Conservation (phyloP, 2,113 vertebrate species). For the Naja naja region DNA sequence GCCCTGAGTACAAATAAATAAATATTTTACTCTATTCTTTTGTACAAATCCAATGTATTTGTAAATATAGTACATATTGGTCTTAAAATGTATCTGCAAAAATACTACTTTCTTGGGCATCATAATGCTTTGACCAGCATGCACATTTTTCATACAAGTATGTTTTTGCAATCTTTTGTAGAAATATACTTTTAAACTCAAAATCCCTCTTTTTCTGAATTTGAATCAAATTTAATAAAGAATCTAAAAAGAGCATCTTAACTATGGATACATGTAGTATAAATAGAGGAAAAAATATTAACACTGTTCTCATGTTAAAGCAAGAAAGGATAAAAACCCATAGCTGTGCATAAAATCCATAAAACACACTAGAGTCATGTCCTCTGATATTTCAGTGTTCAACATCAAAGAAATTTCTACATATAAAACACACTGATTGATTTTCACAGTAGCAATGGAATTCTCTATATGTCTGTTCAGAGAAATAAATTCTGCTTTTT, state of each 20-base stretch:
- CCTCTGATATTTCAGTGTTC: neutral
- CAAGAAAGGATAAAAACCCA: neutral
- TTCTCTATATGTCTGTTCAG: neutral
- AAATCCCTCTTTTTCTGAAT: neutral
- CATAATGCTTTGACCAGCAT: neutral
- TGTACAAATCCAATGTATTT: neutral
- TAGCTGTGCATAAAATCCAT: neutral
- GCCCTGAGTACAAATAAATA: too few species aligned
- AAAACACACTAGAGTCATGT: neutral
- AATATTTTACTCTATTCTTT: neutral
- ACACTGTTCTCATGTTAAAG: neutral
- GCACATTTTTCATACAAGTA: neutral
- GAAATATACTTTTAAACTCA: neutral
- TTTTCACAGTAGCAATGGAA: neutral
- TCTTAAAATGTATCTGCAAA: neutral
- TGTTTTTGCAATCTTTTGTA: neutral
- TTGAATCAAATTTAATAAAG: neutral
- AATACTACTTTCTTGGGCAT: neutral
- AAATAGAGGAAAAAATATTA: neutral
- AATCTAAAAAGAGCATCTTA: neutral
- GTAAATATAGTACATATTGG: neutral
- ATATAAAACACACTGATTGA: neutral
- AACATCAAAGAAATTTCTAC: neutral
- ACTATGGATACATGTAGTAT: neutral
- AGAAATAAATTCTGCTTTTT: neutral